phyloP scores from a whole-genome alignment of 2,797 vertebrate genomes.

The Diglossa cyanea region DNA sequence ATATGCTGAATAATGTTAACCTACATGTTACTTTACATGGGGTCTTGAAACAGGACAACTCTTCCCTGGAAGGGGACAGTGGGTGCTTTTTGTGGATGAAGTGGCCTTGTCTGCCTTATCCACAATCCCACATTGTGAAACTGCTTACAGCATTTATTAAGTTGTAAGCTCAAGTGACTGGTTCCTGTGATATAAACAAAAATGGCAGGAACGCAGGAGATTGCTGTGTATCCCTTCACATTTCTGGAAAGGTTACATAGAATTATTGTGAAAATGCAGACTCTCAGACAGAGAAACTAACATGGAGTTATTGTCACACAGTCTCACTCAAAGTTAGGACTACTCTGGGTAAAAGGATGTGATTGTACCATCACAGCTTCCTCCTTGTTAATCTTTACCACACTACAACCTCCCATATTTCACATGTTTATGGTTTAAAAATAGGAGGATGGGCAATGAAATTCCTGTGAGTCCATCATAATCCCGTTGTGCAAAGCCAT shows the following conservation, averaged over 20 bases:
- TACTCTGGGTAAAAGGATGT: background rate
- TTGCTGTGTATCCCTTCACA: constrained; percentile 37
- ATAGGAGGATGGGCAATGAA: background rate
- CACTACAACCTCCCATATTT: background rate
- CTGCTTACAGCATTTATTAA: constrained; percentile 10
- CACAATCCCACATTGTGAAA: background rate
- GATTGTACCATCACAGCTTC: background rate
- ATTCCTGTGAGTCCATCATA: background rate
- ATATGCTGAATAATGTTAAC: background rate
- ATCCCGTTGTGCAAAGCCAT: background rate
- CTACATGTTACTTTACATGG: background rate
- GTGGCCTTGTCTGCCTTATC: background rate
- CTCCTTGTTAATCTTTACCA: background rate
- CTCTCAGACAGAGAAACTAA: constrained; percentile 14
- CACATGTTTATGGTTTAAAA: background rate
- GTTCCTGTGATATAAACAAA: constrained; percentile 30
- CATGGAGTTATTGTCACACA: background rate
- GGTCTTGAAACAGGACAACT: background rate
- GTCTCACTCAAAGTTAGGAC: background rate
- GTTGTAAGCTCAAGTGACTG: constrained; percentile 29
- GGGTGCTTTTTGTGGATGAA: background rate
- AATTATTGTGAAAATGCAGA: constrained; percentile 22
- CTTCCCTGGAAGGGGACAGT: background rate
- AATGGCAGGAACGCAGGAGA: background rate
- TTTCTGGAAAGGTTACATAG: constrained; percentile 32